A percentile compares a stretch with the other conserved stretches of the same genome.
Evolutionary conservation across 2,888 invertebrate species (phyloP).

Genomic region (Liposcelis brunnea): DNA sequence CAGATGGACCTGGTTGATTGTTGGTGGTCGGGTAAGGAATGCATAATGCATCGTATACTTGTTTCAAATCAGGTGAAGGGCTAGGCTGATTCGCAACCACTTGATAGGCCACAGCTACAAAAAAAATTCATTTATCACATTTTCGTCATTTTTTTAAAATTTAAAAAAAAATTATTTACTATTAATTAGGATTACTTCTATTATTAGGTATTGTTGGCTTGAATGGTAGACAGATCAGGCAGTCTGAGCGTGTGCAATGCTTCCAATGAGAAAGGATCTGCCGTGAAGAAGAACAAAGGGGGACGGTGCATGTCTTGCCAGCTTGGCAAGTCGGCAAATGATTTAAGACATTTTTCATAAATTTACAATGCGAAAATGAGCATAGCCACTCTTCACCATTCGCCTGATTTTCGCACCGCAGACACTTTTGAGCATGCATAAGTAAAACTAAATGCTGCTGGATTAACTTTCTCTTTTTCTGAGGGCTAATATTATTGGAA

Average conservation of each 20-base stretch:
- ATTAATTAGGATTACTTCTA: slow-evolving; percentile 37
- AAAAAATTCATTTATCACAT: slow-evolving; percentile 14
- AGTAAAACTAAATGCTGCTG: slow-evolving; percentile 95
- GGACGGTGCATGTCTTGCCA: slow-evolving; percentile 77
- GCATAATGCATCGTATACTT: slow-evolving; percentile 65
- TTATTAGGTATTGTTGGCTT: slow-evolving; percentile 70
- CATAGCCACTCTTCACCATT: slow-evolving; percentile 75
- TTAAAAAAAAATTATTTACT: slow-evolving; percentile 15
- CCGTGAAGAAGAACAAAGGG: slow-evolving; percentile 95
- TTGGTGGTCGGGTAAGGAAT: slow-evolving; percentile 49
- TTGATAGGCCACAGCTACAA: slow-evolving; percentile 25
- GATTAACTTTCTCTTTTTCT: slow-evolving; percentile 93
- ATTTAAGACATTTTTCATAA: slow-evolving; percentile 95
- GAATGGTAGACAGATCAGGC: slow-evolving; percentile 94
- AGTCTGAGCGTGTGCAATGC: slow-evolving; percentile 86
- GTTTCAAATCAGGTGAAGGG: slow-evolving; percentile 45
- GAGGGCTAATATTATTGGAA: slow-evolving; percentile 68
- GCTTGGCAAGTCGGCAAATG: slow-evolving; percentile 96
- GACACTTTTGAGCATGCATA: slow-evolving; percentile 97
- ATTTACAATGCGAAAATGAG: slow-evolving; percentile 91
- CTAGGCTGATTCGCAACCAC: slow-evolving; percentile 26
- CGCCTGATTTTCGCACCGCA: slow-evolving; percentile 77
- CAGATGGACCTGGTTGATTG: slow-evolving; percentile 27
- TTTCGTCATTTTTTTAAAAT: slow-evolving; percentile 16
- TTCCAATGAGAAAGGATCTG: slow-evolving; percentile 99